These are phyloP conservation scores for Chorisops tibialis DNA, from an alignment of 2,888 invertebrate genomes.

Conservation along the genomic window DNA sequence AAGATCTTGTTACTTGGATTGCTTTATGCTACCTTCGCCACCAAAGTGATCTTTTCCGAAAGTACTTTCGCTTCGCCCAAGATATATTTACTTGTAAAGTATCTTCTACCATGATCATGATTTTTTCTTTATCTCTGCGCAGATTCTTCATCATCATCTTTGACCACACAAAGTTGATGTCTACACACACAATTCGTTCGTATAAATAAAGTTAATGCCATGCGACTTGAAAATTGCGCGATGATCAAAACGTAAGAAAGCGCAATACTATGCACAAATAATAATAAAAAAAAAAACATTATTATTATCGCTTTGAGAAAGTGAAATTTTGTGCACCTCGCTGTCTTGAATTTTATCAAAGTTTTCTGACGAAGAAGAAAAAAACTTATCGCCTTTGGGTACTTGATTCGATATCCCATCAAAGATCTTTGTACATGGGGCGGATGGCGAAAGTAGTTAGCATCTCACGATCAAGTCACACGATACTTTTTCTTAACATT, in stretches of 20 bases:
- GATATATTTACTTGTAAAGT: not conserved
- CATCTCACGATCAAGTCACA: too few relatives aligned
- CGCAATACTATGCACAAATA: not conserved
- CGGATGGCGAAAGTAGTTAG: too few relatives aligned
- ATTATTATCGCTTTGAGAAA: conserved; percentile 13
- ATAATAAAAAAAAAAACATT: not conserved
- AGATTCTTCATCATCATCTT: not conserved
- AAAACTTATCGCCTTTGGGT: conserved; percentile 2
- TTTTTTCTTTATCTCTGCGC: not conserved
- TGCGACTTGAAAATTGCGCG: not conserved
- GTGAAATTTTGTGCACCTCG: conserved; percentile 3
- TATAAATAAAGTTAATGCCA: not conserved
- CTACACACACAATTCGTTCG: too few relatives aligned
- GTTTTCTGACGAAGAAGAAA: too few relatives aligned
- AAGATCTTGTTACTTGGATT: conserved; percentile 4
- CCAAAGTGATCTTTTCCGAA: conserved; percentile 8
- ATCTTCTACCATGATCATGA: not conserved
- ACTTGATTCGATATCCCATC: conserved; percentile 7
- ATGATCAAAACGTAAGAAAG: not conserved
- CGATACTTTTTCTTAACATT: too few relatives aligned
- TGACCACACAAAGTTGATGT: too few relatives aligned
- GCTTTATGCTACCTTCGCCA: not conserved
- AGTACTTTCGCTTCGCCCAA: conserved; percentile 13
- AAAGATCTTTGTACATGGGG: not conserved
- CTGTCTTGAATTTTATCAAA: not conserved